A percentile compares a stretch with the other conserved stretches of the same genome.
phyloP scores from a whole-genome alignment of 2,888 invertebrate species.

The Caenorhabditis drosophilae region DNA sequence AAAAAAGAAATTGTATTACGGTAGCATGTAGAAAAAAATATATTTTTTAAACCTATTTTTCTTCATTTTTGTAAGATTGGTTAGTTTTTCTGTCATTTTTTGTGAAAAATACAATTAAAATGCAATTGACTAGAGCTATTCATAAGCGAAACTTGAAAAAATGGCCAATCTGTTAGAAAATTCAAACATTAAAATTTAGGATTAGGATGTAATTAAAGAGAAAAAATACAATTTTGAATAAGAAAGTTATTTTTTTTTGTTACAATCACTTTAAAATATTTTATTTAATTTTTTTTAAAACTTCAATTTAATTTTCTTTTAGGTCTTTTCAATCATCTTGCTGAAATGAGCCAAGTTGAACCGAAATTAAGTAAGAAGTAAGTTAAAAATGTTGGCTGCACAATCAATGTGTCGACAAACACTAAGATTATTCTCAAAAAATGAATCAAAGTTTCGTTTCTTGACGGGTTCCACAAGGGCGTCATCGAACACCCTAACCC shows the following conservation, averaged over 20 bases:
- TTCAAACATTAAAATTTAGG: no score
- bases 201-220: no score
- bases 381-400: slow-evolving; percentile 24
- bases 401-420: slow-evolving; percentile 18
- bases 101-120: no score
- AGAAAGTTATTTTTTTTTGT: neutral
- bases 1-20: no score
- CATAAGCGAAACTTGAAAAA: no score
- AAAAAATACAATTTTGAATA: neutral
- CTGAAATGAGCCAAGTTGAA: slow-evolving; percentile 25
- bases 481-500: slow-evolving; percentile 19
- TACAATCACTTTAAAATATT: neutral
- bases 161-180: no score
- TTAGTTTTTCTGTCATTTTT: no score
- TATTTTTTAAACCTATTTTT: no score
- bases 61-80: no score
- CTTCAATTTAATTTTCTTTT: neutral
- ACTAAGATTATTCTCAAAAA: slow-evolving; percentile 6
- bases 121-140: no score
- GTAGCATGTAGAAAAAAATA: no score
- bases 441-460: neutral
- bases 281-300: neutral
- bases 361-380: slow-evolving; percentile 39
- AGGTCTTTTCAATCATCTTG: no score
- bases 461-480: slow-evolving; percentile 7